Conservation (phyloP, 2,888 invertebrate genomes). For the Petrolisthes manimaculis region DNA sequence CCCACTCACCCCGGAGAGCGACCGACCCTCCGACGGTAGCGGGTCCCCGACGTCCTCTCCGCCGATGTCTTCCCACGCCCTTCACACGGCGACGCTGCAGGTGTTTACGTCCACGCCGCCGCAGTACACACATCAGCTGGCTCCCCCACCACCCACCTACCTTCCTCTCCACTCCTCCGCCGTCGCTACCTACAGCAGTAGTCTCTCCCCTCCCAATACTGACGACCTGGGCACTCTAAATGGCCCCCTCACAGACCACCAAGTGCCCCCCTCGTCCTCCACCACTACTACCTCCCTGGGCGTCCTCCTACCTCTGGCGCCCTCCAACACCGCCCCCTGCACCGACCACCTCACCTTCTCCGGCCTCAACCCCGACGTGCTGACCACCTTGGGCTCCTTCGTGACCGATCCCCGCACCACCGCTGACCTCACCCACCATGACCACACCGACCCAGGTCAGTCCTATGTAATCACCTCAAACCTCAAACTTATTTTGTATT, state of each 20-base stretch:
- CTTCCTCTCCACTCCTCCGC: slow-evolving; percentile 28
- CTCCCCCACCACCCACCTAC: slow-evolving; percentile 9
- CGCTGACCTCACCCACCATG: slow-evolving; percentile 13
- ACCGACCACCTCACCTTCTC: slow-evolving; percentile 32
- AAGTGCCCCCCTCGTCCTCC: background rate
- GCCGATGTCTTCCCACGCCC: slow-evolving; percentile 20
- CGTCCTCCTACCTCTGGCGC: slow-evolving; percentile 22
- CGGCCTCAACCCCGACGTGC: slow-evolving; percentile 39
- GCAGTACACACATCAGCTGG: slow-evolving; percentile 25
- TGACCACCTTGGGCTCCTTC: slow-evolving; percentile 48
- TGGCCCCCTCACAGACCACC: slow-evolving; percentile 17
- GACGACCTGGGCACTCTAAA: slow-evolving; percentile 34
- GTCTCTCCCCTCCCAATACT: slow-evolving; percentile 38
- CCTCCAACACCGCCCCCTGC: slow-evolving; percentile 1
- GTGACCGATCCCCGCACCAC: slow-evolving; percentile 23
- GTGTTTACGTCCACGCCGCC: slow-evolving; percentile 9
- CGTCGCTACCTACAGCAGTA: slow-evolving; percentile 28
- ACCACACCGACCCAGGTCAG: background rate
- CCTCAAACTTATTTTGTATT: background rate
- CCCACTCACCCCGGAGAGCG: slow-evolving; percentile 57
- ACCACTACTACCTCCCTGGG: slow-evolving; percentile 12
- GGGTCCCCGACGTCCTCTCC: slow-evolving; percentile 53
- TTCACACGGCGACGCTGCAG: slow-evolving; percentile 1
- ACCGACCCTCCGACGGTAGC: slow-evolving; percentile 50
- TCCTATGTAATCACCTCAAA: background rate